These are phyloP conservation scores for Myiozetetes cayanensis DNA, from an alignment of 2,113 vertebrate species.

Conservation along the genomic window DNA sequence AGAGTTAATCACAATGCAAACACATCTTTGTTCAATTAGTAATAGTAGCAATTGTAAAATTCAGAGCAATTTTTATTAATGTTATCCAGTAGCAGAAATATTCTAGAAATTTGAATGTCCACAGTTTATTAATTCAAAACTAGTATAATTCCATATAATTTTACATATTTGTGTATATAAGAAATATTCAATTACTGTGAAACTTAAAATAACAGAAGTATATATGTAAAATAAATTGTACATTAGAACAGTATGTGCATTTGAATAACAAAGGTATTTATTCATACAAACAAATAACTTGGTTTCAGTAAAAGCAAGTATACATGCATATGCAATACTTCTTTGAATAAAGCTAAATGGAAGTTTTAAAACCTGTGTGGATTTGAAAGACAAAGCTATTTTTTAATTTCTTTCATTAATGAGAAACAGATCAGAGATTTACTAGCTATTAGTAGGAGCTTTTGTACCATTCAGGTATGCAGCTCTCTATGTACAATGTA, in stretches of 20 bases:
- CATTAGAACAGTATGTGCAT: neutral
- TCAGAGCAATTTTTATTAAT: neutral
- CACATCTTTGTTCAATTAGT: constrained; percentile 38
- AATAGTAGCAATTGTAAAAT: constrained; percentile 33
- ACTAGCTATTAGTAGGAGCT: neutral
- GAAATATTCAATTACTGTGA: neutral
- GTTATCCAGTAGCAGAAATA: neutral
- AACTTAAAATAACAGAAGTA: neutral
- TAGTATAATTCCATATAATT: neutral
- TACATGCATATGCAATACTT: neutral
- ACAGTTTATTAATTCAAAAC: neutral
- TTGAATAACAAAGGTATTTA: neutral
- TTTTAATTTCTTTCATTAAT: neutral
- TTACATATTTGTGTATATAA: neutral
- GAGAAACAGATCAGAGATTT: neutral
- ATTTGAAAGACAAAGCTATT: neutral
- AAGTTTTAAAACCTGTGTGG: neutral
- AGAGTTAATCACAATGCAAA: constrained; percentile 49
- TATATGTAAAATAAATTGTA: neutral
- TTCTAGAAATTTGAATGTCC: neutral
- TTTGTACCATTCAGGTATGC: neutral
- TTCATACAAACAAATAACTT: neutral
- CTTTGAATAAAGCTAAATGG: neutral
- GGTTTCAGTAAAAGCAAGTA: neutral
- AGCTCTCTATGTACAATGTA: neutral